Conservation (phyloP, 2,113 vertebrate genomes). For the Varanus salvator region DNA sequence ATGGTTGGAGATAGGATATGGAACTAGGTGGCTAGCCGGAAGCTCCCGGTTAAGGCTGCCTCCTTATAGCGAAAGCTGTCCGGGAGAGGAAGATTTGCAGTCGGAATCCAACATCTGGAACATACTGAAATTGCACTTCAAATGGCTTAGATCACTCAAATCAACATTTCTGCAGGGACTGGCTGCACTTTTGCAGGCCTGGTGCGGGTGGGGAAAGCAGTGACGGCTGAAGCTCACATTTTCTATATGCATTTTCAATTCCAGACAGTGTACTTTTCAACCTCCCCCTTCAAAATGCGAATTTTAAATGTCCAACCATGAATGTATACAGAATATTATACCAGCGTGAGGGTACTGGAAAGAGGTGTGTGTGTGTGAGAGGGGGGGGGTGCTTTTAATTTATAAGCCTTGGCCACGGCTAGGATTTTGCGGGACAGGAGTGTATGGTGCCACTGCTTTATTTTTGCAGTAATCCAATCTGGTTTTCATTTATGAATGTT, state of each 20-base stretch:
- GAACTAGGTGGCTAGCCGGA: too few species aligned
- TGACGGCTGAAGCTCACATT: background rate
- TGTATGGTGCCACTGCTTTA: too few species aligned
- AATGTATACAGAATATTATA: background rate
- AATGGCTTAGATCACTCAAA: background rate
- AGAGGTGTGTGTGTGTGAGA: too few species aligned
- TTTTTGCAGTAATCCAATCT: fast-evolving
- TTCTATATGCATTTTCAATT: background rate
- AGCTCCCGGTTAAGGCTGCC: too few species aligned
- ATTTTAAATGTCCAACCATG: background rate
- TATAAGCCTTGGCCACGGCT: background rate
- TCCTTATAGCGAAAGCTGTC: too few species aligned
- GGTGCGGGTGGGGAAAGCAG: background rate
- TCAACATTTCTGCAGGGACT: background rate
- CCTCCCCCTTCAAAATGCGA: background rate
- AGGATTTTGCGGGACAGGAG: background rate
- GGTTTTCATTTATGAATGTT: background rate
- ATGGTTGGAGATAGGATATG: too few species aligned
- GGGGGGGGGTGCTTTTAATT: background rate
- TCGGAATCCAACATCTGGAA: too few species aligned
- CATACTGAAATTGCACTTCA: too few species aligned
- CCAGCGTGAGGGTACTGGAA: too few species aligned
- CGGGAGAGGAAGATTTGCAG: too few species aligned
- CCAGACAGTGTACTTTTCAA: background rate
- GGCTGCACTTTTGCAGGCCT: background rate